These are phyloP conservation scores for Caranx melampygus DNA, from an alignment of 2,113 vertebrate species.

Conservation along the genomic window DNA sequence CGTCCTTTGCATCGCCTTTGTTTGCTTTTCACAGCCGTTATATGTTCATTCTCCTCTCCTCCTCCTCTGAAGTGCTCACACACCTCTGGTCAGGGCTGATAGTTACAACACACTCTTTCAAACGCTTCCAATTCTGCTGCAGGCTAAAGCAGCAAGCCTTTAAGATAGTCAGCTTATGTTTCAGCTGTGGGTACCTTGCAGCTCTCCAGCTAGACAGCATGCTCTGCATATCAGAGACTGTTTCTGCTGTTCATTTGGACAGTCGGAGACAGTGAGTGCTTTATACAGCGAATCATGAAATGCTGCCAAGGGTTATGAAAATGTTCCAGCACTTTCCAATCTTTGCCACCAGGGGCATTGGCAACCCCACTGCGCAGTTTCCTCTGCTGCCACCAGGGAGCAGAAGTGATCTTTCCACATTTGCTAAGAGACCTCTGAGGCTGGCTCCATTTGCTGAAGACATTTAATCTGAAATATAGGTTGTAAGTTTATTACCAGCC, in stretches of 20 bases:
- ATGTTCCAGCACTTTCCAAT: background rate
- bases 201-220: conserved; percentile 26
- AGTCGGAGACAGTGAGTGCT: conserved; percentile 24
- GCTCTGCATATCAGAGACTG: conserved; percentile 50
- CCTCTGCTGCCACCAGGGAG: conserved; percentile 74
- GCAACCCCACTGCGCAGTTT: background rate
- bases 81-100: conserved; percentile 70
- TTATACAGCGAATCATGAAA: conserved; percentile 40
- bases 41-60: conserved; percentile 50
- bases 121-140: conserved; percentile 69
- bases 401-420: conserved; percentile 69
- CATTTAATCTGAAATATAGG: conserved; percentile 82
- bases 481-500: conserved; percentile 83
- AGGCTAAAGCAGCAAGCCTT: conserved; percentile 58
- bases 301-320: conserved; percentile 38
- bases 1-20: conserved; percentile 14
- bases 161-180: conserved; percentile 55
- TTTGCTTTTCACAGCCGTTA: conserved; percentile 30
- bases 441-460: conserved; percentile 77
- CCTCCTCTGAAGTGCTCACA: conserved; percentile 37
- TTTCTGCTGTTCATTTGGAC: conserved; percentile 31
- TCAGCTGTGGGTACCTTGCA: conserved; percentile 37
- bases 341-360: conserved; percentile 70
- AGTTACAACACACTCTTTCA: conserved; percentile 69
- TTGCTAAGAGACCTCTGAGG: conserved; percentile 34